A percentile compares a stretch with the other conserved stretches of the same genome.
phyloP scores from a whole-genome alignment of 2,113 vertebrate genomes.

The Siniperca chuatsi region DNA sequence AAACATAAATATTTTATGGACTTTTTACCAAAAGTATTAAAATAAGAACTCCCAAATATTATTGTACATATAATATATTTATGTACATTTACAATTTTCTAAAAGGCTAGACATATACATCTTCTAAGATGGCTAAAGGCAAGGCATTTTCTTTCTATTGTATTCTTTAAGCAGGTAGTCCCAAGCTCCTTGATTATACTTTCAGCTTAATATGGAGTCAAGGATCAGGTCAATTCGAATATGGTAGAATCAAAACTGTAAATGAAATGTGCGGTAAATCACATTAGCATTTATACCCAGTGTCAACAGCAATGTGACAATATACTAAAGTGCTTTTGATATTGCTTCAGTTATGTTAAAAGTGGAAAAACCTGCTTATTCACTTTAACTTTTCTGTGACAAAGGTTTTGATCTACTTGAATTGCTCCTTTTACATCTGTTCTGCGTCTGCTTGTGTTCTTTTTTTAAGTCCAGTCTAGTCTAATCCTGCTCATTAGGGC shows the following conservation, averaged over 20 bases:
- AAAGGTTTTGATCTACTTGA: conserved; percentile 27
- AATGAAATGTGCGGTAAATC: not conserved
- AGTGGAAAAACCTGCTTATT: conserved; percentile 1
- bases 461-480: conserved; percentile 26
- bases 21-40: not conserved
- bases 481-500: conserved; percentile 25
- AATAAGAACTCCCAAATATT: not conserved
- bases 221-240: not conserved
- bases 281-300: not conserved
- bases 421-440: not conserved
- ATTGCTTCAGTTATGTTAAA: not conserved
- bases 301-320: not conserved
- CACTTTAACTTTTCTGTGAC: not conserved
- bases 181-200: not conserved
- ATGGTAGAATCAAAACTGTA: not conserved
- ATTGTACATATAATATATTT: not conserved
- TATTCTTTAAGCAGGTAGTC: not conserved
- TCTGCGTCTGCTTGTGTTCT: conserved; percentile 18
- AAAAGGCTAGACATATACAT: not conserved
- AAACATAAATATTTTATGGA: not conserved
- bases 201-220: not conserved
- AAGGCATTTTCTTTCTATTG: not conserved
- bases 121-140: not conserved
- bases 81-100: not conserved
- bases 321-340: not conserved